Evolutionary conservation across 1,140 invertebrate genomes (phyloP).

Genomic region (Leptinotarsa texana): DNA sequence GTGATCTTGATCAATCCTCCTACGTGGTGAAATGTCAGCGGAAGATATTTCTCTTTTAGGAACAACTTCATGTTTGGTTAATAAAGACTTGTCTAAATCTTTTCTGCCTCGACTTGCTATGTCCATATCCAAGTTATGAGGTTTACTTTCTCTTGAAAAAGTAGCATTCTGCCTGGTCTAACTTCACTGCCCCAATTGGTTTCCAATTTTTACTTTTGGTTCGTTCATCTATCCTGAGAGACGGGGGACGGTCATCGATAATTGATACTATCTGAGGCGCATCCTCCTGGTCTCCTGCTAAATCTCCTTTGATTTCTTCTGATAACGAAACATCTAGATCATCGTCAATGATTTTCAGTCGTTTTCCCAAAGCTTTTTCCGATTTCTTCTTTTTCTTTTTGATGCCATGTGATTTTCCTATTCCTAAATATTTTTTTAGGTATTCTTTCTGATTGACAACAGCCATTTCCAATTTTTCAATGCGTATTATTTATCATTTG

Average conservation of each 20-base stretch:
- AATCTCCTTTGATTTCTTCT: constrained; percentile 71
- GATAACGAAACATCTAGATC: constrained; percentile 68
- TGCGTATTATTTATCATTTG: no score
- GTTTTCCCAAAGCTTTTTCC: constrained; percentile 50
- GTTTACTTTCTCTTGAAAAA: neutral
- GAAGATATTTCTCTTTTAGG: constrained; percentile 17
- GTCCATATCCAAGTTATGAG: no score
- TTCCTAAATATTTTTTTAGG: constrained; percentile 78
- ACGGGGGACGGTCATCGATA: constrained; percentile 81
- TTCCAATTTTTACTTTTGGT: constrained; percentile 72
- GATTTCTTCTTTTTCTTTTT: constrained; percentile 72
- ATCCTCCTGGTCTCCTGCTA: constrained; percentile 75
- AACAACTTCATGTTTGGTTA: neutral
- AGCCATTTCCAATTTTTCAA: constrained; percentile 23
- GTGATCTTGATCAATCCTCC: constrained; percentile 46
- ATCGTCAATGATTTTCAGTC: constrained; percentile 86
- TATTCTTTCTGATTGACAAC: constrained; percentile 76
- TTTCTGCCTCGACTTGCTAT: no score
- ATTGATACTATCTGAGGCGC: constrained; percentile 88
- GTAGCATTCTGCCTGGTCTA: constrained; percentile 11
- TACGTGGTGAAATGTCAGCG: constrained; percentile 27
- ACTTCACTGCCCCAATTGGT: constrained; percentile 57
- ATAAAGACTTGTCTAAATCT: no score
- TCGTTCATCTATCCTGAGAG: constrained; percentile 69
- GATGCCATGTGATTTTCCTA: constrained; percentile 61